A percentile compares a stretch with the other conserved stretches of the same genome.
Evolutionary conservation across 2,888 invertebrate genomes (phyloP).

Genomic region (Agrotis puta): DNA sequence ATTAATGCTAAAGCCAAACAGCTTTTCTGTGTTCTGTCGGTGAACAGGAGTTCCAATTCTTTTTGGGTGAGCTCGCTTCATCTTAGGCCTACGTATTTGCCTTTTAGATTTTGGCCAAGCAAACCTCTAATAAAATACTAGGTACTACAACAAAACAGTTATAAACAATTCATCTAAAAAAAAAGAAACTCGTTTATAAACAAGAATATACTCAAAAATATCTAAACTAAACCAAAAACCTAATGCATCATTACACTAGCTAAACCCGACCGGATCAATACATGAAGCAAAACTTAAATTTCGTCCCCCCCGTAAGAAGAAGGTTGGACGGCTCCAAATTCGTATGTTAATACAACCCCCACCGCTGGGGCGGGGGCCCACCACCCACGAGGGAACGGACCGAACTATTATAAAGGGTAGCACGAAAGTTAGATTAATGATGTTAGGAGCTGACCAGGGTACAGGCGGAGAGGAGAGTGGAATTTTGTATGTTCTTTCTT

Average conservation of each 20-base stretch:
- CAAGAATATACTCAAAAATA: not conserved
- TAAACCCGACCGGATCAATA: conserved; percentile 86
- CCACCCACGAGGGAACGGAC: conserved; percentile 83
- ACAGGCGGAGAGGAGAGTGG: conserved; percentile 69
- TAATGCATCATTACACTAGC: conserved; percentile 75
- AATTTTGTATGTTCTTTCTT: conserved; percentile 33
- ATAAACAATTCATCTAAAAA: not conserved
- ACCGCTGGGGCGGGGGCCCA: conserved; percentile 70
- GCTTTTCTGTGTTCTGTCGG: too few relatives aligned
- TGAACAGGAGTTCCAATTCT: too few relatives aligned
- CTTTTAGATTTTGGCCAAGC: too few relatives aligned
- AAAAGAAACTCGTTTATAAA: not conserved
- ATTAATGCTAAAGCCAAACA: too few relatives aligned
- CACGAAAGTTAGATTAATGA: conserved; percentile 92
- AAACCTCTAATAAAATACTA: too few relatives aligned
- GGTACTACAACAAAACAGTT: not conserved
- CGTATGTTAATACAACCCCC: conserved; percentile 88
- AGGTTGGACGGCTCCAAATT: conserved; percentile 88
- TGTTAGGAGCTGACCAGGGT: conserved; percentile 90
- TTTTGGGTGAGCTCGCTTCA: too few relatives aligned
- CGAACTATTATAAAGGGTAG: conserved; percentile 91
- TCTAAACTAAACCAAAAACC: conserved; percentile 42
- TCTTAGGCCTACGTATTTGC: too few relatives aligned
- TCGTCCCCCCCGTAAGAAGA: conserved; percentile 87
- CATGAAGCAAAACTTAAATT: conserved; percentile 89